Conservation (phyloP, 2,113 vertebrate genomes). For the Chaetodon trifascialis region DNA sequence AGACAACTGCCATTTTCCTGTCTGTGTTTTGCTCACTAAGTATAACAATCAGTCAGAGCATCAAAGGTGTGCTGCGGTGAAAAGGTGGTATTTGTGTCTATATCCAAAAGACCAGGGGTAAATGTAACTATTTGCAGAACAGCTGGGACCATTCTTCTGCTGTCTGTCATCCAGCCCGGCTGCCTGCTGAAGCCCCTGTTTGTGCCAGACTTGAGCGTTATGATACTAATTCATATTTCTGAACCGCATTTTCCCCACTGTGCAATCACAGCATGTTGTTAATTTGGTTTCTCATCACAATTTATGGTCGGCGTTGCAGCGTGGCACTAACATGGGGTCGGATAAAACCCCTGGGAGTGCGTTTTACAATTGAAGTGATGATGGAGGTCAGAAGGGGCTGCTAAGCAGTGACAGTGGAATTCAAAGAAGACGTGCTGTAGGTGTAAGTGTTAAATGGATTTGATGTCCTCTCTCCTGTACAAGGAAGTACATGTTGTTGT, state of each 20-base stretch:
- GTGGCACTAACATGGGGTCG: conserved; percentile 50
- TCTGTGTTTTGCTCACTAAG: conserved; percentile 35
- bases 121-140: conserved; percentile 71
- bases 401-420: conserved; percentile 50
- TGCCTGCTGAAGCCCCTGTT: conserved; percentile 64
- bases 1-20: conserved; percentile 33
- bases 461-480: conserved; percentile 29
- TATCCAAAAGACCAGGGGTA: conserved; percentile 60
- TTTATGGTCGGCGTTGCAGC: conserved; percentile 64
- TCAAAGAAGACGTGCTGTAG: conserved; percentile 50
- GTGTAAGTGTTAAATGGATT: conserved; percentile 57
- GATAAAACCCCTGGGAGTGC: conserved; percentile 59
- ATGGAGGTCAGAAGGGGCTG: conserved; percentile 52
- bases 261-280: conserved; percentile 75
- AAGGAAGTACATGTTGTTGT: conserved; percentile 23
- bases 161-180: conserved; percentile 58
- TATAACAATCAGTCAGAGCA: conserved; percentile 40
- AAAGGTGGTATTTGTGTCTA: conserved; percentile 23
- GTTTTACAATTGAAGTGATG: conserved; percentile 69
- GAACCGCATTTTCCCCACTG: conserved; percentile 70
- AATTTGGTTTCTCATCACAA: conserved; percentile 80
- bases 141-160: conserved; percentile 72
- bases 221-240: conserved; percentile 77
- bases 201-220: conserved; percentile 66
- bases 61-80: conserved; percentile 25